Conservation (phyloP, 2,888 invertebrate species). For the Metellina segmentata region DNA sequence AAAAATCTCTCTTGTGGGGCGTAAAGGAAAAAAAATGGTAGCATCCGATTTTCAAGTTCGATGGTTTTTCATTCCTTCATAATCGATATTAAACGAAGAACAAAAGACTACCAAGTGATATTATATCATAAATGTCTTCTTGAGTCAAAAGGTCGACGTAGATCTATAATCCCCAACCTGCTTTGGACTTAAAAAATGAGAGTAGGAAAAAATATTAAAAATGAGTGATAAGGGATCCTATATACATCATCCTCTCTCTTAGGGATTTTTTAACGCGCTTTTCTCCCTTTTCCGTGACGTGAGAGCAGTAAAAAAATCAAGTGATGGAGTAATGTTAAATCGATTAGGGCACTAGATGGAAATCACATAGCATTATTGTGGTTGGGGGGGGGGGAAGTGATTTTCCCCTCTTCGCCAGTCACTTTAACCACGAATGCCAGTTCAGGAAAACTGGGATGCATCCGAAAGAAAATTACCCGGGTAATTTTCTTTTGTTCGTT, state of each 20-base stretch:
- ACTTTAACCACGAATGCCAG: not conserved
- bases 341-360: conserved; percentile 50
- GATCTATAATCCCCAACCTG: not conserved
- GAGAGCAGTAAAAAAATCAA: conserved; percentile 37
- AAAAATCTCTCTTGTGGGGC: conserved; percentile 10
- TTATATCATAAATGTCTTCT: conserved; percentile 36
- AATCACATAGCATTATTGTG: conserved; percentile 53
- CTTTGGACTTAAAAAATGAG: not conserved
- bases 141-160: conserved; percentile 34
- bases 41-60: conserved; percentile 37
- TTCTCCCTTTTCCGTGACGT: conserved; percentile 9
- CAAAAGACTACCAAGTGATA: conserved; percentile 33
- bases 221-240: conserved; percentile 3
- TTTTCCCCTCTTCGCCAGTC: conserved; percentile 13
- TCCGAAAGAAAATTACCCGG: not conserved
- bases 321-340: conserved; percentile 61
- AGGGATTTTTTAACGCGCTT: conserved; percentile 8
- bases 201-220: not conserved
- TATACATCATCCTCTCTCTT: conserved; percentile 23
- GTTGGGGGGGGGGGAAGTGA: conserved; percentile 3
- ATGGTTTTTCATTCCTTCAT: conserved; percentile 28
- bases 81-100: conserved; percentile 43
- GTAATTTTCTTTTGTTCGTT: not conserved
- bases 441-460: not conserved
- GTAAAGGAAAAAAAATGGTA: conserved; percentile 6